Evolutionary conservation across 2,888 invertebrate species (phyloP).

Genomic region (Mesochorus sp.): DNA sequence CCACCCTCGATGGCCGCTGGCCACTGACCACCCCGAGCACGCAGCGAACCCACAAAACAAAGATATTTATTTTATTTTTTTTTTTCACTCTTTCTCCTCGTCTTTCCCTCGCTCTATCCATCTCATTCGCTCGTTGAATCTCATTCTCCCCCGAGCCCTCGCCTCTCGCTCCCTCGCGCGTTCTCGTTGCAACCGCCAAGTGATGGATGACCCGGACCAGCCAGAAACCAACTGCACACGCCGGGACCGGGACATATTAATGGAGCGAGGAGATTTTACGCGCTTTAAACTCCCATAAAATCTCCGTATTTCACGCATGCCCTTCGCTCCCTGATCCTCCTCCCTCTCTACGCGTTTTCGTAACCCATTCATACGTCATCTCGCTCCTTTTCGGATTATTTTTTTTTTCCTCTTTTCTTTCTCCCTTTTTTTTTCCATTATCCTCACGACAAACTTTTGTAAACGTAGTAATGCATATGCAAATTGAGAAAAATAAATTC

Average conservation of each 20-base stretch:
- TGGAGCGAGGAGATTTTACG: slow-evolving; percentile 78
- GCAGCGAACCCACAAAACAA: slow-evolving; percentile 70
- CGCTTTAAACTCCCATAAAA: slow-evolving; percentile 77
- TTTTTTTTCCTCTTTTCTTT: not conserved
- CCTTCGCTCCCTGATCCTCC: slow-evolving; percentile 15
- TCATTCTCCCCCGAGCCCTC: slow-evolving; percentile 23
- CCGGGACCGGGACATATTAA: slow-evolving; percentile 73
- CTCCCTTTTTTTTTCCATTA: not conserved
- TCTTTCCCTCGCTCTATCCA: slow-evolving; percentile 12
- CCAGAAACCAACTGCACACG: slow-evolving; percentile 56
- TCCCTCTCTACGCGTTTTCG: not conserved
- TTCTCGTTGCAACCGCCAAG: slow-evolving; percentile 63
- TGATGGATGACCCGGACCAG: slow-evolving; percentile 77
- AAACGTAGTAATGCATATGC: no score
- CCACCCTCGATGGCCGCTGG: slow-evolving; percentile 72
- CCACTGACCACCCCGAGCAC: slow-evolving; percentile 78
- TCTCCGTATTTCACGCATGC: slow-evolving; percentile 69
- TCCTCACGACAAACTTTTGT: not conserved
- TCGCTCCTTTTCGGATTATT: not conserved
- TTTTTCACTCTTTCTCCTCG: slow-evolving; percentile 47
- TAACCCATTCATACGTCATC: slow-evolving; percentile 49
- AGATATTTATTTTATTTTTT: slow-evolving; percentile 72
- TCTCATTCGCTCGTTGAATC: slow-evolving; percentile 30
- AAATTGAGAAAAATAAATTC: not conserved
- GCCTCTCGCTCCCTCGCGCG: slow-evolving; percentile 50